Percentiles rank a stretch among this genome's conserved stretches.
Evolutionary conservation across 1,140 invertebrate species (phyloP).

Genomic region (Diorhabda carinulata): DNA sequence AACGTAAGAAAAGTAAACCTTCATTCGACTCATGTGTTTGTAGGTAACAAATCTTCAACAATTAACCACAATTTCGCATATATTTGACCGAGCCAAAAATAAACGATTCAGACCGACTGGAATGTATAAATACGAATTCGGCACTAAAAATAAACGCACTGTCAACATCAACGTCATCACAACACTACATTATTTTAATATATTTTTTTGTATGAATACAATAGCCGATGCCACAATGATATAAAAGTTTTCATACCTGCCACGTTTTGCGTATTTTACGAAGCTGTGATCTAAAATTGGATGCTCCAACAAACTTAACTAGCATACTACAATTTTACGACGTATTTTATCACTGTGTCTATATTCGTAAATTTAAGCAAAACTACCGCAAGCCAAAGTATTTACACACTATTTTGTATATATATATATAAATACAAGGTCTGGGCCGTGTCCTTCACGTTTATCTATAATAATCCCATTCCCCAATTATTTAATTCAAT

Average conservation of each 20-base stretch:
- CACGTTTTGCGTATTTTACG: neutral
- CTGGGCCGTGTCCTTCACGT: no score
- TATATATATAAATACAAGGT: neutral
- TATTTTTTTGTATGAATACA: neutral
- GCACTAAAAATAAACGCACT: neutral
- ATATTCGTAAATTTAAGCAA: slow-evolving; percentile 3
- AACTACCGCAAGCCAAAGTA: neutral
- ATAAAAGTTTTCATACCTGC: neutral
- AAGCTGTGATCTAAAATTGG: neutral
- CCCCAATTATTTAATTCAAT: no score
- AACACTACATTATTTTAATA: slow-evolving; percentile 1
- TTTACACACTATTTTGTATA: neutral
- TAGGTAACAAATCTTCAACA: neutral
- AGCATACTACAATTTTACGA: neutral
- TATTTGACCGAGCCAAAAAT: neutral
- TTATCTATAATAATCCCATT: no score
- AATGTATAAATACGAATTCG: neutral
- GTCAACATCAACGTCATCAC: neutral
- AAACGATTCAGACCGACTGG: neutral
- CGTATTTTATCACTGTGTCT: neutral
- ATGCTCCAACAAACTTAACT: neutral
- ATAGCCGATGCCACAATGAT: slow-evolving; percentile 2
- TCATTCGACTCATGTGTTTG: neutral
- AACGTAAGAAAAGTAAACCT: neutral
- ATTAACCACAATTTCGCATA: neutral